These are phyloP conservation scores for Bombus huntii DNA, from an alignment of 1,140 invertebrate species.

Conservation along the genomic window DNA sequence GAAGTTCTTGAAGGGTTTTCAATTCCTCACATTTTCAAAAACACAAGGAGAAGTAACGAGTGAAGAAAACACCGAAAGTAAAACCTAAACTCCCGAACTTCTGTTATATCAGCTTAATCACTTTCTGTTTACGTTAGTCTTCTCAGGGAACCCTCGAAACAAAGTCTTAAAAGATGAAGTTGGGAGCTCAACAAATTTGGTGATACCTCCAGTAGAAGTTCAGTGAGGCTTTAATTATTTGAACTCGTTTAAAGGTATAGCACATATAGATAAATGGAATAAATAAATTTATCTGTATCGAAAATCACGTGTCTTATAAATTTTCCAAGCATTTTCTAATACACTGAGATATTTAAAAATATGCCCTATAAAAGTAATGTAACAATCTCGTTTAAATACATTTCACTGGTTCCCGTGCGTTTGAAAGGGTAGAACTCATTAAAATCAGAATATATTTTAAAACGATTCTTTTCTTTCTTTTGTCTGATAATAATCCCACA, in stretches of 20 bases:
- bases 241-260: too few relatives aligned
- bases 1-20: background rate
- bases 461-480: background rate
- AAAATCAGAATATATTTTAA: slow-evolving; percentile 48
- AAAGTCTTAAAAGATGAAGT: slow-evolving; percentile 65
- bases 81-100: slow-evolving; percentile 47
- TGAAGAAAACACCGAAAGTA: slow-evolving; percentile 42
- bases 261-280: background rate
- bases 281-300: background rate
- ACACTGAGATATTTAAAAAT: background rate
- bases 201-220: slow-evolving; percentile 9
- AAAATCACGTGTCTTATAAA: too few relatives aligned
- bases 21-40: background rate
- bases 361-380: background rate
- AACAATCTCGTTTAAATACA: slow-evolving; percentile 12
- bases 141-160: slow-evolving; percentile 51
- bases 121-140: slow-evolving; percentile 55
- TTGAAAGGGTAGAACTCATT: slow-evolving; percentile 36
- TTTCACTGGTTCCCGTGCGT: background rate
- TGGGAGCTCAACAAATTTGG: slow-evolving; percentile 54
- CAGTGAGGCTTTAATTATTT: background rate
- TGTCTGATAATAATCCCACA: slow-evolving; percentile 12
- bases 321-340: background rate
- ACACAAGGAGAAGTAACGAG: slow-evolving; percentile 35
- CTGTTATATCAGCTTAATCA: slow-evolving; percentile 65